Conservation (phyloP, 2,888 invertebrate genomes). For the Xylophagus ater region DNA sequence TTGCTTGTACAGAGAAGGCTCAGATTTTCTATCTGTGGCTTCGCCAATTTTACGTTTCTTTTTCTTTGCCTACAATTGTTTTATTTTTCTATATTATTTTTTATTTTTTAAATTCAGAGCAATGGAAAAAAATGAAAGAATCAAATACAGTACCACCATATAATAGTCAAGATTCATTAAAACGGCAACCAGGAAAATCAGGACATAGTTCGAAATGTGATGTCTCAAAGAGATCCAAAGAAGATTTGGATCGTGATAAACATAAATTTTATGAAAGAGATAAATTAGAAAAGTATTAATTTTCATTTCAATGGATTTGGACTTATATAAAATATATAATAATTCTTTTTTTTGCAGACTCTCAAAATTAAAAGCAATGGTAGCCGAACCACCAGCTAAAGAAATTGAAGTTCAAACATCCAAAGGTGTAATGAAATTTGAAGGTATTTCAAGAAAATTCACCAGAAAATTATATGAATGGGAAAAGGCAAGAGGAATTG, state of each 20-base stretch:
- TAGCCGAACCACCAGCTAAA: constrained; percentile 45
- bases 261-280: constrained; percentile 52
- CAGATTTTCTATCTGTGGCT: too few species aligned
- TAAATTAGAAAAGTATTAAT: constrained; percentile 39
- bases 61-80: too few species aligned
- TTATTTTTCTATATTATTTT: background rate
- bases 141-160: constrained; percentile 45
- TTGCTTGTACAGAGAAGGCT: too few species aligned
- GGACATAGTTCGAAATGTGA: constrained; percentile 18
- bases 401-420: constrained; percentile 75
- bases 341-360: constrained; percentile 22
- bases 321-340: background rate
- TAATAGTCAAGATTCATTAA: constrained; percentile 32
- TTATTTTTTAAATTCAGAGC: constrained; percentile 41
- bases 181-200: constrained; percentile 22
- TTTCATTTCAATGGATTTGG: background rate
- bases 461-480: constrained; percentile 83
- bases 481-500: constrained; percentile 80
- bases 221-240: constrained; percentile 22
- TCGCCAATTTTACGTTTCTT: too few species aligned
- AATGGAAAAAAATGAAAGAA: constrained; percentile 72
- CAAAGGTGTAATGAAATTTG: constrained; percentile 71
- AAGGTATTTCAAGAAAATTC: constrained; percentile 79
- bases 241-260: constrained; percentile 48
- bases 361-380: constrained; percentile 42